Conservation (phyloP, 2,888 invertebrate genomes). For the Allophyes oxyacanthae region DNA sequence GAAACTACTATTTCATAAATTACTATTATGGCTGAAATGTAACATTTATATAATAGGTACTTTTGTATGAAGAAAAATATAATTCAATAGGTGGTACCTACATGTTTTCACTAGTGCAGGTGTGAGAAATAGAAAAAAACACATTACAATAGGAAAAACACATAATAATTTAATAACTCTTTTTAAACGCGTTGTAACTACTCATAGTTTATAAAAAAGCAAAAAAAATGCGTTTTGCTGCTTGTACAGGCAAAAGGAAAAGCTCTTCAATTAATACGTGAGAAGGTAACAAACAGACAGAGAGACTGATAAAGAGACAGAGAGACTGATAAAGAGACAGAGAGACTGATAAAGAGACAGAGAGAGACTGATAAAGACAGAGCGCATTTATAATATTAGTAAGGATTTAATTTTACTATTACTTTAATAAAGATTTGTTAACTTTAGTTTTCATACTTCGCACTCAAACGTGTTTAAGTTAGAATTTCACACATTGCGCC, state of each 20-base stretch:
- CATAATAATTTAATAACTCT: neutral
- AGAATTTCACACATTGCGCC: constrained; percentile 52
- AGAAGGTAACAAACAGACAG: too few relatives aligned
- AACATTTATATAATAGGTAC: neutral
- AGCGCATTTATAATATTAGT: too few relatives aligned
- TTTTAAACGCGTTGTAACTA: constrained; percentile 1
- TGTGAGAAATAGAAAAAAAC: constrained; percentile 13
- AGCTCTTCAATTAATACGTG: neutral
- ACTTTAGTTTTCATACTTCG: too few relatives aligned
- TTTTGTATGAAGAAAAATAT: neutral
- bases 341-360: too few relatives aligned
- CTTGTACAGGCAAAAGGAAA: neutral
- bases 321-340: too few relatives aligned
- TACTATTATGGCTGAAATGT: too few relatives aligned
- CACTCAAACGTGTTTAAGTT: too few relatives aligned
- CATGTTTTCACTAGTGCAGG: constrained; percentile 9
- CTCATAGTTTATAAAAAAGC: constrained; percentile 11
- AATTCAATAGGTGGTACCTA: neutral
- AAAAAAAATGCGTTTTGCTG: neutral
- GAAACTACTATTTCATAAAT: too few relatives aligned
- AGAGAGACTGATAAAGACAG: too few relatives aligned
- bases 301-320: too few relatives aligned
- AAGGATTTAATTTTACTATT: too few relatives aligned
- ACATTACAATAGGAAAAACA: constrained; percentile 10
- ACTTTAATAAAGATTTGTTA: too few relatives aligned